Base-by-base conservation (phyloP, 2,797 vertebrate species). In the Leucoraja ocellata region DNA sequence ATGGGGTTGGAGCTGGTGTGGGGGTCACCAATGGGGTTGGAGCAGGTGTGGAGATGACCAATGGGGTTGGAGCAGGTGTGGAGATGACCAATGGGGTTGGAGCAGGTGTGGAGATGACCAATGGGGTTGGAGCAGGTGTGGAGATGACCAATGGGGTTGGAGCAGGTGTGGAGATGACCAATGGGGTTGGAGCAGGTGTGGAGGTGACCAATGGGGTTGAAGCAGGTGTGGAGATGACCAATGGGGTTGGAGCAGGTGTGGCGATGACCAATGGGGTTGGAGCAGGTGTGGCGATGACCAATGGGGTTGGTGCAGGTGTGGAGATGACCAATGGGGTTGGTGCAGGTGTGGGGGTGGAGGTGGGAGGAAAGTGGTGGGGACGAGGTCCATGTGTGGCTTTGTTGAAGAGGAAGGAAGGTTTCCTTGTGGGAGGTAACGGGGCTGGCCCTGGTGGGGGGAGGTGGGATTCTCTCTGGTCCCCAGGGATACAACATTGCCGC, bases 321-420 rank as follows among this genome's bases (percentile, higher is more conserved):
- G 16, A 0, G 28, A 13, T 78, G 77, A 36, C 77, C 32, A 36
- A 14, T 16, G n/a, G n/a, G 32, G 77, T 78, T 14, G 32, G n/a
- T 16, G n/a, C 46, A 54, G 46, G 46, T 54, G 46, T 0, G 46
- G 46, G 23, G 71, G 23, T 4, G 23, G 18, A 23, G 71, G 3
- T 0, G 71, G 9, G 80, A 1, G 18, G 80, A 39, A 18, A 5
- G 18, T 0, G 1, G 8, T 8, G 18, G 80, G 0, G 18, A 5
- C 5, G 5, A 83, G 80, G 1, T 21, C 21, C 39, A 10, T 4
- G 0, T 5, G 25, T 1, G 13, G n/a, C 32, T 2, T 16, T 36
- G n/a, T 78, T 78, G 16, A 88, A 88, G 3, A 88, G 84, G 84
- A 88, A 88, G n/a, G 84, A 88, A 9, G 61, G n/a, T 25, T 36